These are phyloP conservation scores for Phyllostomus discolor DNA, from an alignment of 2,113 vertebrate genomes.

Conservation along the genomic window DNA sequence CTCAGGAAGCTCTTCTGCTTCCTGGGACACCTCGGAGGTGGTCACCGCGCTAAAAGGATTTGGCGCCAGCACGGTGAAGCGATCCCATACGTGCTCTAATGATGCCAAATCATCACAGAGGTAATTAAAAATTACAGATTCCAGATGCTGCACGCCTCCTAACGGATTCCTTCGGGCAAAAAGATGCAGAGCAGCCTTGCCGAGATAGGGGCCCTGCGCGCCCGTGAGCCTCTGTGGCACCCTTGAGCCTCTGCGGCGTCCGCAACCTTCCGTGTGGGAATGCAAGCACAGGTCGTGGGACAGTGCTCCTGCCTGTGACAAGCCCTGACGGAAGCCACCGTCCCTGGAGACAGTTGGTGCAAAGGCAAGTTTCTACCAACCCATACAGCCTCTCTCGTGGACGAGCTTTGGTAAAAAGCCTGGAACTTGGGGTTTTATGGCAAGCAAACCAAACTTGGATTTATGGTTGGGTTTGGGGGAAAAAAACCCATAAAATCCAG, in stretches of 20 bases:
- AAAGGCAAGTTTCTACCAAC: slow-evolving; percentile 37
- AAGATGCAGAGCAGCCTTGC: slow-evolving; percentile 69
- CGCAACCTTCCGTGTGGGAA: slow-evolving; percentile 66
- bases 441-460: neutral
- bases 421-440: neutral
- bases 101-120: slow-evolving; percentile 80
- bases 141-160: slow-evolving; percentile 83
- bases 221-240: slow-evolving; percentile 58
- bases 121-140: slow-evolving; percentile 83
- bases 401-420: neutral
- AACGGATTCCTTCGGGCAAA: slow-evolving; percentile 77
- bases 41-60: slow-evolving; percentile 71
- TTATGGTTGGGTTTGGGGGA: neutral
- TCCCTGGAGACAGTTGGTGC: slow-evolving; percentile 44
- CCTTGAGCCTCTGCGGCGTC: slow-evolving; percentile 61
- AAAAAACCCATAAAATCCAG: neutral
- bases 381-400: accelerated
- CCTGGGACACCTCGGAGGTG: slow-evolving; percentile 61
- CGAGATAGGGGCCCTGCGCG: slow-evolving; percentile 59
- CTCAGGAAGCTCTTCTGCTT: slow-evolving; percentile 15
- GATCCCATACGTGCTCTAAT: slow-evolving; percentile 74
- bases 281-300: slow-evolving; percentile 37
- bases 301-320: slow-evolving; percentile 51
- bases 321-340: slow-evolving; percentile 51
- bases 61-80: slow-evolving; percentile 71